Evolutionary conservation across 2,888 invertebrate species (phyloP).

Genomic region (Pollenia labialis): DNA sequence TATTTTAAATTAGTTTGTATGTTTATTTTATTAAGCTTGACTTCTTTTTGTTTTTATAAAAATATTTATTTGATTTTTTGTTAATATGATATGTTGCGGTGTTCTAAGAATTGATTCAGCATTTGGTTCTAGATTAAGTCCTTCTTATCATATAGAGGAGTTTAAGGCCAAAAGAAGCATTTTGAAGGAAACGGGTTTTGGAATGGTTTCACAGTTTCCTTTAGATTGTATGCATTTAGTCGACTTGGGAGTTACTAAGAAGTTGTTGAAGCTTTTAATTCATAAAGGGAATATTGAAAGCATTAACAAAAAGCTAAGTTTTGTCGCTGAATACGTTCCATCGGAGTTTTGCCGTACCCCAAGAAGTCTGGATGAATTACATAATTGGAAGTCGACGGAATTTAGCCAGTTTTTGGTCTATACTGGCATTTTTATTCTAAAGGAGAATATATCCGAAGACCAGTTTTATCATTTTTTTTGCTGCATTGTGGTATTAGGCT

Average conservation of each 20-base stretch:
- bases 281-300: no score
- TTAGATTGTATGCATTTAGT: constrained; percentile 28
- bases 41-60: no score
- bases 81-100: no score
- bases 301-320: constrained; percentile 43
- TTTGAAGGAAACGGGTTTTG: constrained; percentile 43
- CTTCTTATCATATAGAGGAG: constrained; percentile 35
- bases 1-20: no score
- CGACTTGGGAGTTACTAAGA: constrained; percentile 59
- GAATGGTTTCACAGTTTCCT: constrained; percentile 62
- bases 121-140: constrained; percentile 24
- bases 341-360: constrained; percentile 47
- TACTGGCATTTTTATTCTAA: constrained; percentile 45
- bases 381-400: constrained; percentile 47
- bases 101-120: constrained; percentile 35
- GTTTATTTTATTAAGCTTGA: no score
- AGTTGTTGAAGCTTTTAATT: constrained; percentile 39
- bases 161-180: constrained; percentile 31
- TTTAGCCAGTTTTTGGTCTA: constrained; percentile 55
- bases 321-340: constrained; percentile 45
- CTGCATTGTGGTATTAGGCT: constrained; percentile 5
- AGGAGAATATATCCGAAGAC: constrained; percentile 20
- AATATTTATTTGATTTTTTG: no score
- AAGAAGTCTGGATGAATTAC: constrained; percentile 25
- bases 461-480: constrained; percentile 48